Conservation (phyloP, 2,113 vertebrate genomes). For the Paralichthys olivaceus region DNA sequence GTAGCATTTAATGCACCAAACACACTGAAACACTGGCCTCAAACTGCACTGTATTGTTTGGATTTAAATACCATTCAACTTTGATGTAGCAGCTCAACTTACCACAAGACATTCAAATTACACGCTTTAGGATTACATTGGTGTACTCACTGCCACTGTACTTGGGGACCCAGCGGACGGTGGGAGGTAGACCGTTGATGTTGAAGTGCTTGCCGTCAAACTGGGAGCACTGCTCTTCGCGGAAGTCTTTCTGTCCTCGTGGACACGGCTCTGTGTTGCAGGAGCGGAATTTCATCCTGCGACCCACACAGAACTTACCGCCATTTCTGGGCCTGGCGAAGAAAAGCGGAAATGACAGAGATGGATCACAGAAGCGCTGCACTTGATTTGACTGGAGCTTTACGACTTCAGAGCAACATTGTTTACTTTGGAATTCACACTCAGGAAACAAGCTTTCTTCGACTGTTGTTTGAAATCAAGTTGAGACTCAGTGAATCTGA, state of each 20-base stretch:
- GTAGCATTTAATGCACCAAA: slow-evolving; percentile 14
- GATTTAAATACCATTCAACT: slow-evolving; percentile 15
- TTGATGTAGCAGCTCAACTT: slow-evolving; percentile 9
- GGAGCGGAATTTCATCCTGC: slow-evolving; percentile 97
- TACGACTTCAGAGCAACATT: slow-evolving; percentile 8
- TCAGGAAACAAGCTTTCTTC: neutral
- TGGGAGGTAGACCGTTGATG: slow-evolving; percentile 92
- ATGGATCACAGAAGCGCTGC: neutral
- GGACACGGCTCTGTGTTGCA: slow-evolving; percentile 96
- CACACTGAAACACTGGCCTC: neutral
- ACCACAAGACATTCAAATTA: neutral
- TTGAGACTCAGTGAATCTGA: neutral
- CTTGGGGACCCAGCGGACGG: slow-evolving; percentile 95
- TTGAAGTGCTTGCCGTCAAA: slow-evolving; percentile 97
- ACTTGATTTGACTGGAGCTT: slow-evolving; percentile 1
- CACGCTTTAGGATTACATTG: neutral
- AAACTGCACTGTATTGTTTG: neutral
- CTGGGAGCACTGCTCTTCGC: slow-evolving; percentile 94
- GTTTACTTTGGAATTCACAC: slow-evolving; percentile 9
- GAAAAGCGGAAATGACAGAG: neutral
- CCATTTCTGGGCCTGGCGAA: slow-evolving; percentile 89
- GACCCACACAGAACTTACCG: slow-evolving; percentile 94
- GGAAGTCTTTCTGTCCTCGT: slow-evolving; percentile 89
- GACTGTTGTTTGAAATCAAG: slow-evolving; percentile 7
- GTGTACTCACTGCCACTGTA: slow-evolving; percentile 94